These are phyloP conservation scores for Seriola dumerili DNA, from an alignment of 2,113 vertebrate species.

Conservation along the genomic window DNA sequence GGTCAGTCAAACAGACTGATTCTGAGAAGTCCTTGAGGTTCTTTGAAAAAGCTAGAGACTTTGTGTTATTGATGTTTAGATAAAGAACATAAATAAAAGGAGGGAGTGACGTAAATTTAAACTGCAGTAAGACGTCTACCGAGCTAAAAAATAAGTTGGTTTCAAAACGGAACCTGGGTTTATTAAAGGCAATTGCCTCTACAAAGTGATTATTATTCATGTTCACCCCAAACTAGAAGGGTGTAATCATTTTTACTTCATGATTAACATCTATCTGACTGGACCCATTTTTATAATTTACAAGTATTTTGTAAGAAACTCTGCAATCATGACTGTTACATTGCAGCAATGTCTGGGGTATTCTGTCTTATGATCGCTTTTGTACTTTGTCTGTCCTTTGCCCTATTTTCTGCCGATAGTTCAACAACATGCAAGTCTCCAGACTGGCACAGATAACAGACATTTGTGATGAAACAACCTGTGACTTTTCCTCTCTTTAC, in stretches of 20 bases:
- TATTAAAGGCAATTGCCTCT: neutral
- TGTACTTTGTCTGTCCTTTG: neutral
- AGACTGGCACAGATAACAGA: neutral
- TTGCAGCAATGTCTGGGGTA: neutral
- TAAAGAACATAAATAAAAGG: neutral
- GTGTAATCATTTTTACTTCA: neutral
- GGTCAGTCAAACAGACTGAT: slow-evolving; percentile 15
- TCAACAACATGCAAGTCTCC: neutral
- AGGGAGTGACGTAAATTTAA: neutral
- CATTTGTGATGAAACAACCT: neutral
- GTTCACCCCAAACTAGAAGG: neutral
- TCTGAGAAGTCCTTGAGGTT: slow-evolving; percentile 17
- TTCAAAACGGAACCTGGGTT: neutral
- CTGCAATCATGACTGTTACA: neutral
- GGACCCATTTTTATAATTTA: neutral
- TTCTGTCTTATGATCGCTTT: neutral
- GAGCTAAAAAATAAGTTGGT: neutral
- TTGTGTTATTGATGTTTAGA: neutral
- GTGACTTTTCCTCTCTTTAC: neutral
- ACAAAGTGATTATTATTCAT: neutral
- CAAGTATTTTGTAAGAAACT: neutral
- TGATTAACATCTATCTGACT: neutral
- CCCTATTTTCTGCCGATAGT: neutral
- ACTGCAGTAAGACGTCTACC: neutral
- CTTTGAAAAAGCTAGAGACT: neutral